phyloP scores from a whole-genome alignment of 2,113 vertebrate genomes.

The Marmota flaviventris region DNA sequence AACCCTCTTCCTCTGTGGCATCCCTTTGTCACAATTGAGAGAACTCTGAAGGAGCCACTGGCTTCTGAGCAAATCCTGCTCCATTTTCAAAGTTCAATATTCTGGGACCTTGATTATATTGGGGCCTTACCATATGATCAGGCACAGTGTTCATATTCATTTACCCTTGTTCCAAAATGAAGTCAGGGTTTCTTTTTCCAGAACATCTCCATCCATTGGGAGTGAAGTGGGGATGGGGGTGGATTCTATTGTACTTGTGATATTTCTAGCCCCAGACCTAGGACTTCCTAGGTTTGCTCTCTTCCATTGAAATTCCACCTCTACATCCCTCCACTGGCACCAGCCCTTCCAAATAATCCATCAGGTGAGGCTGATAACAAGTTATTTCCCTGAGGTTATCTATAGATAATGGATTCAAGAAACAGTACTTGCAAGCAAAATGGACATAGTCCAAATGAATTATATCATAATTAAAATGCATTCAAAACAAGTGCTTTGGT shows the following conservation, averaged over 20 bases:
- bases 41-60: not conserved
- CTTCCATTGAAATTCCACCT: not conserved
- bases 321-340: not conserved
- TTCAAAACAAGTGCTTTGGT: not conserved
- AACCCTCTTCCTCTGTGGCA: not conserved
- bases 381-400: constrained; percentile 1
- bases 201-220: not conserved
- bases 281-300: not conserved
- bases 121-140: not conserved
- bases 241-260: not conserved
- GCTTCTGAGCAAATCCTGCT: not conserved
- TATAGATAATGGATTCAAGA: not conserved
- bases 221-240: accelerated
- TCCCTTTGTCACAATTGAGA: not conserved
- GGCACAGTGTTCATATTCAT: not conserved
- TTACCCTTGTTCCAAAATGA: not conserved
- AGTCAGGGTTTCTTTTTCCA: not conserved
- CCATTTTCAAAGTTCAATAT: not conserved
- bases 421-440: constrained; percentile 34
- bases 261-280: not conserved
- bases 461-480: constrained; percentile 32
- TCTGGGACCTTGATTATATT: not conserved
- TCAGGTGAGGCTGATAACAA: constrained; percentile 9
- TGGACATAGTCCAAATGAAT: not conserved
- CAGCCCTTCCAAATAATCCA: not conserved